phyloP scores from a whole-genome alignment of 2,888 invertebrate species.

The Athalia cordata region DNA sequence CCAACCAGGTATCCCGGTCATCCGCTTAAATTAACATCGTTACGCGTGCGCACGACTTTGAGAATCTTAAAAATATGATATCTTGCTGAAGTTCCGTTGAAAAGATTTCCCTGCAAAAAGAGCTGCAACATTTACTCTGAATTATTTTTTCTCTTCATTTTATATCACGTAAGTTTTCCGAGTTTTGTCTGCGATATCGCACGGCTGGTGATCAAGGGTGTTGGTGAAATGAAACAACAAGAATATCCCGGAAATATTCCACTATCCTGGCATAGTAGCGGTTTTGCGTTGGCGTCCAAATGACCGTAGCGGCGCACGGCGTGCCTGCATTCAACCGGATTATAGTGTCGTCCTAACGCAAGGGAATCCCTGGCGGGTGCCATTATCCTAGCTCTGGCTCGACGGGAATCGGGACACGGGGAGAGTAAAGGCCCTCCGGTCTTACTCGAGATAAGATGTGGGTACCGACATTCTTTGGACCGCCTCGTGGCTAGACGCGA shows the following conservation, averaged over 20 bases:
- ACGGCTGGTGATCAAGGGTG: neutral
- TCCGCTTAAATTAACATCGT: no score
- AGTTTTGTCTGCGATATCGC: neutral
- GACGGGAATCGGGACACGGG: neutral
- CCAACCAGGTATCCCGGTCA: neutral
- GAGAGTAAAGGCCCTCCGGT: constrained; percentile 16
- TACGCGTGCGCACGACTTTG: no score
- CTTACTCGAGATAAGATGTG: constrained; percentile 20
- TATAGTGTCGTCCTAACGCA: constrained; percentile 17
- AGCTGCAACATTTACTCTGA: no score
- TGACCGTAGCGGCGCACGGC: constrained; percentile 17
- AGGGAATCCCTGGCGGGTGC: constrained; percentile 19
- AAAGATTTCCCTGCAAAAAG: no score
- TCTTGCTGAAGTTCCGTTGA: no score
- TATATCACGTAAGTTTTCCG: neutral
- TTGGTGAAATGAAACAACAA: constrained; percentile 22
- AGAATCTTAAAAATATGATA: no score
- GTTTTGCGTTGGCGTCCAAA: constrained; percentile 30
- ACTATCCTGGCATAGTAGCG: neutral
- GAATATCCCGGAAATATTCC: constrained; percentile 30
- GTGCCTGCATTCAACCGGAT: constrained; percentile 32
- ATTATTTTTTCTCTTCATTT: neutral
- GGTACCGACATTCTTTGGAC: constrained; percentile 1
- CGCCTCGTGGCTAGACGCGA: constrained; percentile 14
- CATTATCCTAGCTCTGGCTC: constrained; percentile 19